Percentiles rank a stretch among this genome's conserved stretches.
These are phyloP conservation scores for Fistularia commersonii DNA, from an alignment of 2,797 vertebrate species.

Conservation along the genomic window DNA sequence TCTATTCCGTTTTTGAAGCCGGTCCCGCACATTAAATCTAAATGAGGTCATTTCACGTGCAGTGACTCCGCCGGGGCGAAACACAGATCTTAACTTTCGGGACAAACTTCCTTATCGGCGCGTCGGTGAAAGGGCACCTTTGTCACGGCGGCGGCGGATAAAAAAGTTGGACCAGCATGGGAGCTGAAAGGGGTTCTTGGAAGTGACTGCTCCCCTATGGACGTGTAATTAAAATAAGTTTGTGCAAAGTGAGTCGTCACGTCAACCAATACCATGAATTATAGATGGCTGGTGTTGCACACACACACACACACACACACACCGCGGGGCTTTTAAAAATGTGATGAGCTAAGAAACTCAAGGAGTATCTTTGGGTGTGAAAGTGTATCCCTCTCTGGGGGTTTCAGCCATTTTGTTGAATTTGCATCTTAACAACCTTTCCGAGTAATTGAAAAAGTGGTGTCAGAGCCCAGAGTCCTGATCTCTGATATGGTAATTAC, in stretches of 20 bases:
- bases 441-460: slow-evolving; percentile 74
- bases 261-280: slow-evolving; percentile 49
- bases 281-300: no score
- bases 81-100: no score
- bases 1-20: no score
- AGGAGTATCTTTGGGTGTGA: slow-evolving; percentile 62
- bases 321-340: slow-evolving; percentile 53
- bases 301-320: slow-evolving; percentile 24
- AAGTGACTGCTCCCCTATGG: no score
- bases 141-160: no score
- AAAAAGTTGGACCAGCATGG: no score
- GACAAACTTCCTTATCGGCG: no score
- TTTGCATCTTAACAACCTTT: slow-evolving; percentile 74
- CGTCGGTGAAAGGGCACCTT: no score
- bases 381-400: slow-evolving; percentile 60
- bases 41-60: no score
- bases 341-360: slow-evolving; percentile 65
- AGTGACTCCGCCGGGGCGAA: no score
- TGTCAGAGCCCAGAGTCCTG: slow-evolving; percentile 67
- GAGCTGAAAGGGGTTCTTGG: no score
- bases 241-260: slow-evolving; percentile 28
- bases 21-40: no score
- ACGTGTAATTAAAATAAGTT: slow-evolving; percentile 13
- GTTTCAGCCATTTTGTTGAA: slow-evolving; percentile 67
- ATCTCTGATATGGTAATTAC: slow-evolving; percentile 73